A percentile compares a stretch with the other conserved stretches of the same genome.
Conservation (phyloP, 2,888 invertebrate species). For the Oasisia sp. region DNA sequence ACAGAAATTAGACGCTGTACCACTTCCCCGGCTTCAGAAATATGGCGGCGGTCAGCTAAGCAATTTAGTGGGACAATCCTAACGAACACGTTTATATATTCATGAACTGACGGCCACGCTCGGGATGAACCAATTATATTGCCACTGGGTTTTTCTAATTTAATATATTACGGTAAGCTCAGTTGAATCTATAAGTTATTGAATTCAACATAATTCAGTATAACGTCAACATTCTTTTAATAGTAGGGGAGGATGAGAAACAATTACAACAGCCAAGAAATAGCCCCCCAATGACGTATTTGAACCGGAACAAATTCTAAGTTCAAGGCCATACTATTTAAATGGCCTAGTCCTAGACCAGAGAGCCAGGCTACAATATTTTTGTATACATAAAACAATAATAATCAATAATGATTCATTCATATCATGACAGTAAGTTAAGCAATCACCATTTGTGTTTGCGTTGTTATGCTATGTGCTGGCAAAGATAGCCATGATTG, state of each 20-base stretch:
- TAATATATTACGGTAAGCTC: not conserved
- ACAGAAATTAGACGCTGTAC: not conserved
- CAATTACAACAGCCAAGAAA: not conserved
- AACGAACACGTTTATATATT: not conserved
- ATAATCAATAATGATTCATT: not conserved
- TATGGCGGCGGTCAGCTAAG: not conserved
- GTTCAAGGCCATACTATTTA: not conserved
- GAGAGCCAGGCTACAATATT: not conserved
- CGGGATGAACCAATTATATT: not conserved
- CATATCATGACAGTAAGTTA: not conserved
- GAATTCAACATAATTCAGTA: not conserved
- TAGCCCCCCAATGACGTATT: not conserved
- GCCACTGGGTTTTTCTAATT: not conserved
- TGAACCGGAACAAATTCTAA: not conserved
- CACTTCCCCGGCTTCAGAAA: not conserved
- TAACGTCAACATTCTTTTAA: not conserved
- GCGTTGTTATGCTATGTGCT: not conserved
- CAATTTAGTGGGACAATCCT: conserved; percentile 17
- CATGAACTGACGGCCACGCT: not conserved
- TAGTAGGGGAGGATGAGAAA: not conserved
- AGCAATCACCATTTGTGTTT: not conserved
- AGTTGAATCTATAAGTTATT: not conserved
- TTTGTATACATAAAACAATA: not conserved
- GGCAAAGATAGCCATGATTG: not conserved
- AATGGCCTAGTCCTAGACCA: not conserved